Evolutionary conservation across 2,888 invertebrate species (phyloP), one percentile per base, ranked within the genome.

Genomic region (Acanthosepion esculentum): DNA sequence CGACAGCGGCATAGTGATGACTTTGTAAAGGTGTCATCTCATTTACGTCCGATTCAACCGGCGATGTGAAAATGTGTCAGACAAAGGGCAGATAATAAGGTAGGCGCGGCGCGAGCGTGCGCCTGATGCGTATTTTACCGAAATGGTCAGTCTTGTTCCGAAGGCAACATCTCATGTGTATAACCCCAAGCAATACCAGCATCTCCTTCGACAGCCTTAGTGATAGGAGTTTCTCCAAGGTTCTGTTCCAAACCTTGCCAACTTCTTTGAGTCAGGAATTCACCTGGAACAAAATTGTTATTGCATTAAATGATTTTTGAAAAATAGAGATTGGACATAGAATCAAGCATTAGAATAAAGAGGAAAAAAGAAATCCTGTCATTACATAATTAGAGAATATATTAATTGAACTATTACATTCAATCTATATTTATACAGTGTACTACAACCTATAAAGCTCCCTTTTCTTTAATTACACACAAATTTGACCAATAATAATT

Each of bases 241-340:
- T 98, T 98, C 96, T 98, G 98, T 96, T 99, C 98, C 94, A 99
- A 98, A 0, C 99, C 99, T 96, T 98, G 98, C 99, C 99, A 99
- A 6, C 98, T 98, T 96, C 99, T 98, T 15, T 98, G 98, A 92
- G 98, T 97, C 48, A 99, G 98, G 97, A 97, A 98, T 95, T 98
- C 98, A 33, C 98, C 98, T 97, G 96, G 94, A 96, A 95, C 92
- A n/a, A 94, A 78, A 78, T 41, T 41, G 41, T 41, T 41, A 41
- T 41, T 41, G 41, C 41, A 2, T 41, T 41, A 41, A 41, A 41
- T 41, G 41, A 41, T 41, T 41, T 64, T 64, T 64, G 64, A 26
- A 26, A 64, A 26, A 41, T 2, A 41, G 41, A 41, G 41, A 41
- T 41, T 41, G 3, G 41, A 41, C 41, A 41, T 41, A 41, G 41